Conservation (phyloP, 2,113 vertebrate genomes). For the Ictalurus punctatus region DNA sequence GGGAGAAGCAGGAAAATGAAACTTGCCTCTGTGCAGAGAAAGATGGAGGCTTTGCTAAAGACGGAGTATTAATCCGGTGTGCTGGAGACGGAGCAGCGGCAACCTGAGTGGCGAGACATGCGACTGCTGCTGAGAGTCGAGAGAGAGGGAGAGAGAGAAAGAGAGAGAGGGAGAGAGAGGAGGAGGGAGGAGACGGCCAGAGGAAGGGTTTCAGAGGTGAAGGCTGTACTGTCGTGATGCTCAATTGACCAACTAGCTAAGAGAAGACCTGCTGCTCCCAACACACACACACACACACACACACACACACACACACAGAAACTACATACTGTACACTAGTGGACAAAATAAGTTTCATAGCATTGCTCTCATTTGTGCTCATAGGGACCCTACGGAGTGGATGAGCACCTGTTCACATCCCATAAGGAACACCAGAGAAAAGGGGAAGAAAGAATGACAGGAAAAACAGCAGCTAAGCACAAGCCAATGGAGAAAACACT, state of each 20-base stretch:
- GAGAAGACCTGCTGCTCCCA: neutral
- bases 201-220: constrained; percentile 29
- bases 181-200: constrained; percentile 31
- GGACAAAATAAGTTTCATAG: neutral
- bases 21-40: constrained; percentile 72
- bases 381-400: constrained; percentile 7
- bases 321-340: neutral
- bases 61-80: constrained; percentile 68
- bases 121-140: constrained; percentile 33
- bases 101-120: constrained; percentile 57
- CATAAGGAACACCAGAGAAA: neutral
- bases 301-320: neutral
- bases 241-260: constrained; percentile 1
- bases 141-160: neutral
- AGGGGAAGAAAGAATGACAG: constrained; percentile 64
- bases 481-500: too few relatives aligned
- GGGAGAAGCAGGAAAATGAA: neutral
- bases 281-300: neutral
- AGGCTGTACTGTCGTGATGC: constrained; percentile 10
- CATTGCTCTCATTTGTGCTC: neutral
- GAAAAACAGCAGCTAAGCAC: neutral
- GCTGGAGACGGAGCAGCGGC: constrained; percentile 61
- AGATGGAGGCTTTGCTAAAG: constrained; percentile 43
- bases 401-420: constrained; percentile 17
- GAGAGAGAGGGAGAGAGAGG: constrained; percentile 54